These are phyloP conservation scores for Cataglyphis livida DNA, from an alignment of 2,888 invertebrate species.

Conservation along the genomic window DNA sequence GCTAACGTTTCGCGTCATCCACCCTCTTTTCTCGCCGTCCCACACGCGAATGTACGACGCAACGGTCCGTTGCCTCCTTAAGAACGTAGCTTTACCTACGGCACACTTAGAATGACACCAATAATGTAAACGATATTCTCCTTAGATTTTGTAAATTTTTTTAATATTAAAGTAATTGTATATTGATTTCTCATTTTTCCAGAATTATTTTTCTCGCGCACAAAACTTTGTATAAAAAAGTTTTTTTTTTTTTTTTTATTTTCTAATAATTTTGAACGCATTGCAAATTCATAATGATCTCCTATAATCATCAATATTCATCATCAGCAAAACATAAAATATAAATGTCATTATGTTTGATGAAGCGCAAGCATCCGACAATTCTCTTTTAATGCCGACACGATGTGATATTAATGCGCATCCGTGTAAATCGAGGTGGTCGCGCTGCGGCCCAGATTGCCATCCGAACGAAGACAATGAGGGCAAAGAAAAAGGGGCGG, in stretches of 20 bases:
- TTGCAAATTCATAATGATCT: neutral
- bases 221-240: neutral
- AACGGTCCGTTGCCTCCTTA: neutral
- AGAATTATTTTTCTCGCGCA: neutral
- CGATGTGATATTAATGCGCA: conserved; percentile 54
- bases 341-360: neutral
- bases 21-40: conserved; percentile 17
- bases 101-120: neutral
- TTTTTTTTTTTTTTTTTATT: neutral
- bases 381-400: neutral
- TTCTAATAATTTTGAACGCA: neutral
- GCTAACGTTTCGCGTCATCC: conserved; percentile 57
- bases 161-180: neutral
- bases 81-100: neutral
- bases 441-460: conserved; percentile 61
- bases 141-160: neutral
- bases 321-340: neutral
- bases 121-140: neutral
- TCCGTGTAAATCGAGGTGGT: neutral
- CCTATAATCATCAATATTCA: neutral
- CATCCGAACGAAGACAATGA: conserved; percentile 69
- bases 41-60: neutral
- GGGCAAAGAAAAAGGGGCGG: conserved; percentile 38
- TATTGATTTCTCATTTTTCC: neutral
- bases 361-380: neutral